Evolutionary conservation across 2,113 vertebrate species (phyloP).

Genomic region (Crotalus horridus): DNA sequence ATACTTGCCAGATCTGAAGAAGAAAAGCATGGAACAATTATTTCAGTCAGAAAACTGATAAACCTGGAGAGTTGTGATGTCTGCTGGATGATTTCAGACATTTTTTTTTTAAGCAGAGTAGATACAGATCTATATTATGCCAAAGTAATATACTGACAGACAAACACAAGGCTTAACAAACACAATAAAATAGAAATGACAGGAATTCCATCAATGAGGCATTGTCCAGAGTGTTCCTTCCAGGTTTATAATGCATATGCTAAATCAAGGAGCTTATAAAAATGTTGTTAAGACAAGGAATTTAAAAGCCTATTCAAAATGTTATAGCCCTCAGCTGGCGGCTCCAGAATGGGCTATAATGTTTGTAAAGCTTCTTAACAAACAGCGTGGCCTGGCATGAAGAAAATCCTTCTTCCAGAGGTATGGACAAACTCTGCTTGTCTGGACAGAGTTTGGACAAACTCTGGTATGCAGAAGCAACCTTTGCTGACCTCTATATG

Average conservation of each 20-base stretch:
- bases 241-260: conserved; percentile 32
- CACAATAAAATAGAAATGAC: conserved; percentile 51
- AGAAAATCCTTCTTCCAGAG: not conserved
- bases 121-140: conserved; percentile 35
- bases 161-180: conserved; percentile 44
- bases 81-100: conserved; percentile 23
- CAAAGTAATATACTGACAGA: conserved; percentile 42
- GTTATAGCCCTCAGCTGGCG: not conserved
- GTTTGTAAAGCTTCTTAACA: not conserved
- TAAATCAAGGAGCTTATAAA: conserved; percentile 60
- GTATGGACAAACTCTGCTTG: no score
- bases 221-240: conserved; percentile 37
- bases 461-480: not conserved
- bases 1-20: conserved; percentile 40
- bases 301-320: conserved; percentile 36
- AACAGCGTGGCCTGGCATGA: not conserved
- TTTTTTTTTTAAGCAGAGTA: conserved; percentile 7
- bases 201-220: conserved; percentile 51
- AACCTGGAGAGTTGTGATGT: conserved; percentile 12
- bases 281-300: conserved; percentile 41
- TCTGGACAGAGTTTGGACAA: not conserved
- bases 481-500: not conserved
- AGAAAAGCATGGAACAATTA: conserved; percentile 43
- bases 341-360: not conserved
- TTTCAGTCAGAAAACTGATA: conserved; percentile 43